Conservation (phyloP, 1,140 invertebrate species). For the Trialeurodes vaporariorum region DNA sequence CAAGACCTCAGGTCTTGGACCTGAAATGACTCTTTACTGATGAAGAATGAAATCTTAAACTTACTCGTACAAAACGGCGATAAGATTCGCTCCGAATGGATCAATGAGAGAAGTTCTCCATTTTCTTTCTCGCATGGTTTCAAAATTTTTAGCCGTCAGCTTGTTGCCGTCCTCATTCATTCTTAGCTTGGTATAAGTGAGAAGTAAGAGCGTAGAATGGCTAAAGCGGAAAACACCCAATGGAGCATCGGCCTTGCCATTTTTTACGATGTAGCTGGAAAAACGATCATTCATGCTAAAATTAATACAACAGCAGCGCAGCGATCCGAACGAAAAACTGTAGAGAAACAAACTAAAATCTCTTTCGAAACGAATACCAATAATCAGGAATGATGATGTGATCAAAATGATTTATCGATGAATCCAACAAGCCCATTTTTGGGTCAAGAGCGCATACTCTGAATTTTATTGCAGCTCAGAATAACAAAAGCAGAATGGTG, state of each 20-base stretch:
- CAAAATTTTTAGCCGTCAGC: slow-evolving; percentile 54
- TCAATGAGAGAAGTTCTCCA: slow-evolving; percentile 59
- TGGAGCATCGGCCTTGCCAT: not conserved
- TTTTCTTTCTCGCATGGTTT: slow-evolving; percentile 40
- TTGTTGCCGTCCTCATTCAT: slow-evolving; percentile 49
- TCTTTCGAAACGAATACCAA: too few species aligned
- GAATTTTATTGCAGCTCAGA: too few species aligned
- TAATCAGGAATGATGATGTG: too few species aligned
- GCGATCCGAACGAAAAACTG: too few species aligned
- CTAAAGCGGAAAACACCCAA: slow-evolving; percentile 56
- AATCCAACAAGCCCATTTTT: too few species aligned
- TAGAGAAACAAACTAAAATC: too few species aligned
- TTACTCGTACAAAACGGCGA: slow-evolving; percentile 61
- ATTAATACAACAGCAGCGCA: too few species aligned
- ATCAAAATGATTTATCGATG: too few species aligned
- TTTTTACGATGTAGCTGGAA: too few species aligned
- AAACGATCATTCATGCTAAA: too few species aligned
- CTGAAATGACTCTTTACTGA: not conserved
- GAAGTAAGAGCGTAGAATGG: slow-evolving; percentile 50
- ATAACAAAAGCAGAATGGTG: too few species aligned
- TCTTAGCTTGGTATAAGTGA: slow-evolving; percentile 50
- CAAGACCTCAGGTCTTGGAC: not conserved
- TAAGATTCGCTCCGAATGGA: slow-evolving; percentile 66
- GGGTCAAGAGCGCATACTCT: too few species aligned
- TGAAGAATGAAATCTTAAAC: slow-evolving; percentile 18